phyloP scores from a whole-genome alignment of 2,888 invertebrate genomes.

The Crematogaster levior region DNA sequence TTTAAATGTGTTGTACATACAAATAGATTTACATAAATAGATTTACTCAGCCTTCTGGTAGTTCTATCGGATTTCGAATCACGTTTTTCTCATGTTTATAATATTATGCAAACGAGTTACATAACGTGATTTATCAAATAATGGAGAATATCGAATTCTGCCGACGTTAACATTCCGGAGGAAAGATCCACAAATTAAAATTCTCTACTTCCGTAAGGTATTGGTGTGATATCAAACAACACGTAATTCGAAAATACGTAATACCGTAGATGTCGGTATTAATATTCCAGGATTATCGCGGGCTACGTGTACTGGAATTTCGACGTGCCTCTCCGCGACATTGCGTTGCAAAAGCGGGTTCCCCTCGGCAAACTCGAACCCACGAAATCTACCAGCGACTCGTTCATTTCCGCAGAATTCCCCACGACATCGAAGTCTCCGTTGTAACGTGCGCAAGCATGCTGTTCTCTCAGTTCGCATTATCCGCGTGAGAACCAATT shows the following conservation, averaged over 20 bases:
- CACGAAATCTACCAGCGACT: constrained; percentile 51
- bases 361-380: constrained; percentile 47
- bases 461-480: constrained; percentile 40
- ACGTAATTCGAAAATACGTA: constrained; percentile 39
- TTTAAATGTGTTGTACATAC: neutral
- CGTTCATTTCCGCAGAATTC: constrained; percentile 52
- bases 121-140: neutral
- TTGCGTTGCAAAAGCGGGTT: constrained; percentile 47
- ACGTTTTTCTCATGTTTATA: neutral
- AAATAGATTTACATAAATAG: constrained; percentile 5
- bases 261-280: constrained; percentile 32
- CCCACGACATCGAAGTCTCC: constrained; percentile 45
- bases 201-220: neutral
- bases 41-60: neutral
- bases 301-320: constrained; percentile 48
- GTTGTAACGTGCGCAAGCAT: constrained; percentile 45
- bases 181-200: constrained; percentile 5
- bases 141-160: constrained; percentile 1
- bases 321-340: constrained; percentile 44
- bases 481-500: constrained; percentile 74
- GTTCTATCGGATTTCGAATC: neutral
- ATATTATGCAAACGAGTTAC: constrained; percentile 11
- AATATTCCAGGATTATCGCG: constrained; percentile 46
- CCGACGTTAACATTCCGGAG: neutral
- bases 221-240: constrained; percentile 33